These are phyloP conservation scores for Lates japonicus DNA, from an alignment of 2,797 vertebrate species.

Conservation along the genomic window DNA sequence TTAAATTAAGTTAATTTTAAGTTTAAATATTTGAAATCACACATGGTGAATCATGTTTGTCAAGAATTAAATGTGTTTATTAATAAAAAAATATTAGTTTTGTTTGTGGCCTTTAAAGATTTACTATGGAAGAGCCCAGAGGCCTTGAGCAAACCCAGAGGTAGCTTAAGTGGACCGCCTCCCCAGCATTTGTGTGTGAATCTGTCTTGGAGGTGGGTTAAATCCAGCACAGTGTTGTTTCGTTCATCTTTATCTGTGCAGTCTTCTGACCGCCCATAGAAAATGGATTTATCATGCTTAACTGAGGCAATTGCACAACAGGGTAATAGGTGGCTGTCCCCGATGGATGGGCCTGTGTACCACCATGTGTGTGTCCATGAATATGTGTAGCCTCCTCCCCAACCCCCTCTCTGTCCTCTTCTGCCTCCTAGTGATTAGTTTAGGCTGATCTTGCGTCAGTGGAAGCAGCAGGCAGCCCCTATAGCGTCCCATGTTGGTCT, in stretches of 20 bases:
- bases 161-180: slow-evolving; percentile 27
- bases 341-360: slow-evolving; percentile 67
- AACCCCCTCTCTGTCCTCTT: slow-evolving; percentile 44
- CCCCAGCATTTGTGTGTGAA: slow-evolving; percentile 39
- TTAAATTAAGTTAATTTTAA: background rate
- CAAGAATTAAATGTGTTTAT: background rate
- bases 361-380: slow-evolving; percentile 37
- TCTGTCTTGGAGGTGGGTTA: slow-evolving; percentile 67
- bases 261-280: slow-evolving; percentile 80
- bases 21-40: slow-evolving; percentile 36
- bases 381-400: slow-evolving; percentile 17
- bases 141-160: slow-evolving; percentile 24
- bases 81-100: background rate
- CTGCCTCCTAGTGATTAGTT: slow-evolving; percentile 83
- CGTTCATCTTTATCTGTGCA: slow-evolving; percentile 80
- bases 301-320: slow-evolving; percentile 76
- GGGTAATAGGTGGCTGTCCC: slow-evolving; percentile 81
- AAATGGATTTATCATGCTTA: slow-evolving; percentile 83
- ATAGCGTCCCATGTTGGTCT: slow-evolving; percentile 75
- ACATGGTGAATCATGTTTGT: background rate
- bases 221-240: slow-evolving; percentile 64
- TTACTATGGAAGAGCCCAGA: background rate
- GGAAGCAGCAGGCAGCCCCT: slow-evolving; percentile 73
- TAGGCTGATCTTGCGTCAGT: slow-evolving; percentile 79
- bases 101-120: background rate